Evolutionary conservation across 2,113 vertebrate genomes (phyloP).

Genomic region (Charina bottae): DNA sequence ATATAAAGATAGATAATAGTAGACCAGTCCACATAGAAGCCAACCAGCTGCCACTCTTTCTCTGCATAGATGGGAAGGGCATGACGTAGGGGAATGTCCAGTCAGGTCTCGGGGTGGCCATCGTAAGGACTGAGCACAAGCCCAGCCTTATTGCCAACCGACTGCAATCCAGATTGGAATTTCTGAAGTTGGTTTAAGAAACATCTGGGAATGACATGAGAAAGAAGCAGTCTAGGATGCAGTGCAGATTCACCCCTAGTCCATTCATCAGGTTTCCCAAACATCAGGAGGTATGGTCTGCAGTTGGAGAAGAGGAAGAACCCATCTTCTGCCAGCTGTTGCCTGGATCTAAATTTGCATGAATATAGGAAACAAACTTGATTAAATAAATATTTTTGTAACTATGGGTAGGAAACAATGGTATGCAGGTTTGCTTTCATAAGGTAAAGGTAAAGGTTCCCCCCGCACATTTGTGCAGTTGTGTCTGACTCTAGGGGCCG

Average conservation of each 20-base stretch:
- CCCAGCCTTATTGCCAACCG: not conserved
- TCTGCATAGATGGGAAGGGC: not conserved
- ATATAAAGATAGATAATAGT: not conserved
- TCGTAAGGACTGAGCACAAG: not conserved
- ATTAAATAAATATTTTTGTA: not conserved
- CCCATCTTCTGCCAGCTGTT: not conserved
- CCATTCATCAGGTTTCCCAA: not conserved
- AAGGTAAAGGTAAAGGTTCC: too few relatives aligned
- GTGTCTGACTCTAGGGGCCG: too few relatives aligned
- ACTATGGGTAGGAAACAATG: not conserved
- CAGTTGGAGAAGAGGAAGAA: not conserved
- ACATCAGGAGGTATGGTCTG: not conserved
- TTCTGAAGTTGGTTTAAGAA: not conserved
- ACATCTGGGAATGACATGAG: not conserved
- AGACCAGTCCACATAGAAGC: not conserved
- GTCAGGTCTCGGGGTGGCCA: not conserved
- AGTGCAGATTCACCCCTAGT: not conserved
- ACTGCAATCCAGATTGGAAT: not conserved
- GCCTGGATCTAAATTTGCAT: not conserved
- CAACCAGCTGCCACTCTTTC: not conserved
- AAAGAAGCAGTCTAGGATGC: not conserved
- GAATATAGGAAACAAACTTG: not conserved
- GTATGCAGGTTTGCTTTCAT: not conserved
- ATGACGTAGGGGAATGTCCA: not conserved
- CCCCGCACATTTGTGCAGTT: too few relatives aligned